Percentiles rank a stretch among this genome's conserved stretches.
Conservation (phyloP, 2,797 vertebrate genomes). For the Gymnothorax javanicus region DNA sequence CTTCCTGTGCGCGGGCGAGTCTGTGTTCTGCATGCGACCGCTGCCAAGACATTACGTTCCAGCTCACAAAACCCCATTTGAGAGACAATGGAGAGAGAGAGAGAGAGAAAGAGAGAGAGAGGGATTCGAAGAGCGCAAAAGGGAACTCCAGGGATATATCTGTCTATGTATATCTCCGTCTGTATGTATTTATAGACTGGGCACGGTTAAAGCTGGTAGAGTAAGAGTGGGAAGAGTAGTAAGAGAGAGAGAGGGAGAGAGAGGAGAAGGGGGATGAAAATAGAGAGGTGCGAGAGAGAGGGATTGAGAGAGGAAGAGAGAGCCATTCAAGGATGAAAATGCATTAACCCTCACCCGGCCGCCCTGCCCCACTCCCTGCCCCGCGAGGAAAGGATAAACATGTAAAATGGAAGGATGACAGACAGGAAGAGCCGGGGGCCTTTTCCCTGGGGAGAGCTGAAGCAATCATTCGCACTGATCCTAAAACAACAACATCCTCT, state of each 20-base stretch:
- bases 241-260: slow-evolving; percentile 5
- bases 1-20: background rate
- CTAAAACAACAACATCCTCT: slow-evolving; percentile 37
- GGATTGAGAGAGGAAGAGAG: slow-evolving; percentile 7
- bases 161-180: slow-evolving; percentile 12
- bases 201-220: background rate
- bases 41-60: background rate
- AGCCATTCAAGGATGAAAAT: slow-evolving; percentile 28
- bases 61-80: background rate
- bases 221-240: background rate
- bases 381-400: slow-evolving; percentile 15
- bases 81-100: background rate
- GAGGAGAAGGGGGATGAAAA: background rate
- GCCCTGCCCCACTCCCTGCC: background rate
- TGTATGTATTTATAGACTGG: slow-evolving; percentile 3
- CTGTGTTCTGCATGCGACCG: background rate
- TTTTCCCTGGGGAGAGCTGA: slow-evolving; percentile 22
- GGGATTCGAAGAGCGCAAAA: background rate
- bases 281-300: background rate
- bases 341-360: slow-evolving; percentile 21
- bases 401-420: slow-evolving; percentile 29
- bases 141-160: slow-evolving; percentile 4
- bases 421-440: slow-evolving; percentile 26
- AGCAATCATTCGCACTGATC: slow-evolving; percentile 36
- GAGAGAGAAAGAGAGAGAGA: background rate